Evolutionary conservation across 2,888 invertebrate species (phyloP).

Genomic region (Branchellion lobata): DNA sequence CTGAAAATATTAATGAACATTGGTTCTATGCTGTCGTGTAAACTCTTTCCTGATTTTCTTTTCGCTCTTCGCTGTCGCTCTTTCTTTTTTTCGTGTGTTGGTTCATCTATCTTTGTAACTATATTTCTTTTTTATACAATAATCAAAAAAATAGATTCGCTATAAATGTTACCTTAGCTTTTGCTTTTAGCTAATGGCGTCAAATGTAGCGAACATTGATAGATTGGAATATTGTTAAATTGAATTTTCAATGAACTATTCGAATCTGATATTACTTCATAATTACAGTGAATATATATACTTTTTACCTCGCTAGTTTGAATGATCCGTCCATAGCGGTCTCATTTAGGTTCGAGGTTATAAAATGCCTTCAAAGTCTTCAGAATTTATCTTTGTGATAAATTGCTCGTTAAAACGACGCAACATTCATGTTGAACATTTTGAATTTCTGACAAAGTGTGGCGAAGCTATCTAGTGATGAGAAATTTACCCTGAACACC

Average conservation of each 20-base stretch:
- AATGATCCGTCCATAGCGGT: background rate
- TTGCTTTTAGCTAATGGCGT: background rate
- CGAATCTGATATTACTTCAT: background rate
- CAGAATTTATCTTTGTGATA: background rate
- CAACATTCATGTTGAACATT: too few species aligned
- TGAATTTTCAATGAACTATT: background rate
- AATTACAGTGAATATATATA: too few species aligned
- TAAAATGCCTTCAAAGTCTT: background rate
- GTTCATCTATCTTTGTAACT: too few species aligned
- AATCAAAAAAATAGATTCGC: too few species aligned
- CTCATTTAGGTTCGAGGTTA: conserved; percentile 4
- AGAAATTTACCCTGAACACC: background rate
- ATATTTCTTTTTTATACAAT: too few species aligned
- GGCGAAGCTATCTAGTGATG: conserved; percentile 5
- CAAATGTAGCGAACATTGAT: background rate
- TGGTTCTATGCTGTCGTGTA: background rate
- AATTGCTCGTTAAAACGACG: background rate
- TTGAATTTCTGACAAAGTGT: too few species aligned
- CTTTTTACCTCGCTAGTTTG: conserved; percentile 11
- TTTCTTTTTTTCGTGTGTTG: conserved; percentile 4
- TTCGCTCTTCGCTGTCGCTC: background rate
- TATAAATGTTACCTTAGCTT: conserved; percentile 18
- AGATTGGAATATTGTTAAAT: background rate
- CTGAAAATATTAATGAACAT: background rate
- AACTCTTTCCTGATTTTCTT: background rate